These are phyloP conservation scores for Sciurus carolinensis DNA, from an alignment of 2,797 vertebrate genomes.

Conservation along the genomic window DNA sequence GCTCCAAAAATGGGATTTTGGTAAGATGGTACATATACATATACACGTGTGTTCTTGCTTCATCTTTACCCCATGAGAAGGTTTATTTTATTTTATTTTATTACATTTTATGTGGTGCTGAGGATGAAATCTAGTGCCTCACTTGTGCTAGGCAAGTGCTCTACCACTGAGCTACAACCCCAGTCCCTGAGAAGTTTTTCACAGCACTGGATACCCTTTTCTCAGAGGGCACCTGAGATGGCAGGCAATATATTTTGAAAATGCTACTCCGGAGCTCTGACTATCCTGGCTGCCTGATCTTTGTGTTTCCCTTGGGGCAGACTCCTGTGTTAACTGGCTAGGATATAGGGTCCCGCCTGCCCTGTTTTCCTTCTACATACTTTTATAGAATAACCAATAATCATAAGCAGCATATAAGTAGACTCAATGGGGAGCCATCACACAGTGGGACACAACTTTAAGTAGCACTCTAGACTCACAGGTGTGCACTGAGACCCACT, in stretches of 20 bases:
- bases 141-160: no score
- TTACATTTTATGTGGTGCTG: no score
- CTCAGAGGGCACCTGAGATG: not conserved
- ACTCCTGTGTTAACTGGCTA: not conserved
- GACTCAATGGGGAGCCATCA: not conserved
- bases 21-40: fast-evolving
- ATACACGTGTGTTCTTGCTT: not conserved
- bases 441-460: not conserved
- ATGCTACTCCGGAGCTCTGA: not conserved
- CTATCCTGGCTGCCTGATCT: not conserved
- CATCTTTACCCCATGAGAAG: not conserved
- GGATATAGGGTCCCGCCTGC: not conserved
- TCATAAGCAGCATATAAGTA: not conserved
- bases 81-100: no score
- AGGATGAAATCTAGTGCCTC: no score
- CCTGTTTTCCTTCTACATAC: not conserved
- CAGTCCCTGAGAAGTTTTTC: not conserved
- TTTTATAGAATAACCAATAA: not conserved
- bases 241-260: not conserved
- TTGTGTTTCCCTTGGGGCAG: not conserved
- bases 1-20: not conserved
- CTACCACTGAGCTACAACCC: no score
- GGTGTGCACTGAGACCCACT: not conserved
- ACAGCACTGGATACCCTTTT: not conserved
- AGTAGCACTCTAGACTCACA: not conserved